These are phyloP conservation scores for Fringilla coelebs DNA, from an alignment of 2,797 vertebrate species.

Conservation along the genomic window DNA sequence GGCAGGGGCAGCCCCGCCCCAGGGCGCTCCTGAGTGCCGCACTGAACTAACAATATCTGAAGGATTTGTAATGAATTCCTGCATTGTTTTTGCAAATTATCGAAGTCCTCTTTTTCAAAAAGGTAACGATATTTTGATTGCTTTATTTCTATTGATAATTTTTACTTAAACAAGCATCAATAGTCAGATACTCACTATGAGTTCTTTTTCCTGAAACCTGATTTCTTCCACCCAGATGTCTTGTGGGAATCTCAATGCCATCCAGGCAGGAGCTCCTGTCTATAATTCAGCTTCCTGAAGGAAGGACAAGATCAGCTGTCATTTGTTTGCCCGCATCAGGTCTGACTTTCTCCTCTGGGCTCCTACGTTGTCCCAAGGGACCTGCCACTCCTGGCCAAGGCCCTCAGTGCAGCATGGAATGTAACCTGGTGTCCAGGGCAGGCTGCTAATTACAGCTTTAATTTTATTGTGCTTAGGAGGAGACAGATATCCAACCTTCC, in stretches of 20 bases:
- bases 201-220: not conserved
- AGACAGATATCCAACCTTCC: conserved; percentile 73
- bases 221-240: not conserved
- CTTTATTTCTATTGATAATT: not conserved
- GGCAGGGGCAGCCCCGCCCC: not conserved
- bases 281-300: not conserved
- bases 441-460: conserved; percentile 74
- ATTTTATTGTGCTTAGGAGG: conserved; percentile 75
- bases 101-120: not conserved
- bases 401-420: not conserved
- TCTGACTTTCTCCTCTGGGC: conserved; percentile 36
- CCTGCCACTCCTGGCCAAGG: not conserved
- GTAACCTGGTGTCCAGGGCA: conserved; percentile 49
- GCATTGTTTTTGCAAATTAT: not conserved
- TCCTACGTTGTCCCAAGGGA: not conserved
- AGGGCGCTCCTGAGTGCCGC: not conserved
- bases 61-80: not conserved
- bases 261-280: not conserved
- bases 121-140: not conserved
- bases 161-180: not conserved
- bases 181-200: not conserved
- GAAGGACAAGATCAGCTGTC: not conserved
- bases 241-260: not conserved
- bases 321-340: not conserved
- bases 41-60: not conserved